Percentiles rank a stretch among this genome's conserved stretches.
Conservation (phyloP, 2,113 vertebrate species). For the Zosterops pallidus region DNA sequence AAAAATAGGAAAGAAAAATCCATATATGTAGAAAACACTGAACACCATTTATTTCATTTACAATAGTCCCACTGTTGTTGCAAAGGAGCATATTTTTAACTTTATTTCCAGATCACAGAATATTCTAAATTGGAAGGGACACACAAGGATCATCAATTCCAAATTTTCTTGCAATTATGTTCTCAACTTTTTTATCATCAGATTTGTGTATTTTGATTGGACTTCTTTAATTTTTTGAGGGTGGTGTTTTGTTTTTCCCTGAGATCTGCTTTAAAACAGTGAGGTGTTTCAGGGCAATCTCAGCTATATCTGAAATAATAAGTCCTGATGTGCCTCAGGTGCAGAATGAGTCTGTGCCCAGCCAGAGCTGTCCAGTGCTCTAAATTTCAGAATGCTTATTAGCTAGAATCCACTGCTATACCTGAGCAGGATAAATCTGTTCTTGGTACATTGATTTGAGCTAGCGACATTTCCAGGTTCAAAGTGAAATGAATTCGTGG, state of each 20-base stretch:
- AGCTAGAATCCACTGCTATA: not conserved
- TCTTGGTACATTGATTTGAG: not conserved
- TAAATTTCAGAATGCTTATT: not conserved
- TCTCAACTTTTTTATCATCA: not conserved
- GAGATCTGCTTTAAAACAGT: not conserved
- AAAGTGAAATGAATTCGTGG: not conserved
- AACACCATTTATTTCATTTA: not conserved
- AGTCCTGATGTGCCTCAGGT: not conserved
- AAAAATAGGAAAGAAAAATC: not conserved
- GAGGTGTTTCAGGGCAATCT: not conserved
- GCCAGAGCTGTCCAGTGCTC: not conserved
- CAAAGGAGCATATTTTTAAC: not conserved
- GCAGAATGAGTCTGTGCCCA: not conserved
- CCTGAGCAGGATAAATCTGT: not conserved
- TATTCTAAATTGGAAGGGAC: not conserved
- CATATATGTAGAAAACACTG: not conserved
- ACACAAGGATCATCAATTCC: not conserved
- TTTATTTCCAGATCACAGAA: not conserved
- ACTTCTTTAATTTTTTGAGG: not conserved
- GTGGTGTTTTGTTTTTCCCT: rapidly evolving
- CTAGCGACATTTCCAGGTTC: not conserved
- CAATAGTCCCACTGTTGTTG: not conserved
- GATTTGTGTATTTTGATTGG: not conserved
- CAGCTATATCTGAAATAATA: not conserved
- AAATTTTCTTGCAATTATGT: not conserved